phyloP scores from a whole-genome alignment of 2,113 vertebrate species.

The Globicephala melas region DNA sequence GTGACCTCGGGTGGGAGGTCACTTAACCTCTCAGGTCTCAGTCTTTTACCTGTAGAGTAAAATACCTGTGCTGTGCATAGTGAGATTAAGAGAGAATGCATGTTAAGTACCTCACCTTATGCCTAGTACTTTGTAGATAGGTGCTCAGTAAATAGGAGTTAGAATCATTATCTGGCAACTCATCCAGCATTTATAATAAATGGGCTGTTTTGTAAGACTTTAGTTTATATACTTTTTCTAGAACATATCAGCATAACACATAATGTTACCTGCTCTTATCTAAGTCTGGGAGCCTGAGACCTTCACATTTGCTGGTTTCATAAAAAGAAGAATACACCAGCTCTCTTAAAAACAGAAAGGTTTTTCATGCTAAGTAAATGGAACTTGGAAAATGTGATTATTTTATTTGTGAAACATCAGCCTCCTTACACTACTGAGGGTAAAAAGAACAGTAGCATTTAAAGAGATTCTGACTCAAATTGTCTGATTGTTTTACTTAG shows the following conservation, averaged over 20 bases:
- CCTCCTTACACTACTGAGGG: neutral
- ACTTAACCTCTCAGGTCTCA: neutral
- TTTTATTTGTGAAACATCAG: neutral
- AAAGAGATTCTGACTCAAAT: neutral
- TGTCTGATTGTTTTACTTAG: neutral
- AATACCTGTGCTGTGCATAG: neutral
- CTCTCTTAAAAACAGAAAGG: neutral
- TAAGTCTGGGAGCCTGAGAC: neutral
- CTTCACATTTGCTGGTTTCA: neutral
- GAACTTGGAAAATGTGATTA: neutral
- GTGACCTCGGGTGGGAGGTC: neutral
- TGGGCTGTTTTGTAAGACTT: neutral
- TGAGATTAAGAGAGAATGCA: neutral
- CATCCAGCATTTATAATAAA: neutral
- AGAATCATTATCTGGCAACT: neutral
- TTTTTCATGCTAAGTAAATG: conserved; percentile 29
- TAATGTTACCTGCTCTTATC: neutral
- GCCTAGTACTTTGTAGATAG: neutral
- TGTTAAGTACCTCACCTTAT: neutral
- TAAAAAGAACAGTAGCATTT: neutral
- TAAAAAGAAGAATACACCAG: neutral
- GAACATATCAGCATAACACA: neutral
- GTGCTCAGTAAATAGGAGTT: neutral
- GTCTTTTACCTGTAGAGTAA: neutral
- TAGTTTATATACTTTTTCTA: neutral